Evolutionary conservation across 2,113 vertebrate species (phyloP), one percentile per base, ranked within the genome.

Genomic region (Spilogale gracilis): DNA sequence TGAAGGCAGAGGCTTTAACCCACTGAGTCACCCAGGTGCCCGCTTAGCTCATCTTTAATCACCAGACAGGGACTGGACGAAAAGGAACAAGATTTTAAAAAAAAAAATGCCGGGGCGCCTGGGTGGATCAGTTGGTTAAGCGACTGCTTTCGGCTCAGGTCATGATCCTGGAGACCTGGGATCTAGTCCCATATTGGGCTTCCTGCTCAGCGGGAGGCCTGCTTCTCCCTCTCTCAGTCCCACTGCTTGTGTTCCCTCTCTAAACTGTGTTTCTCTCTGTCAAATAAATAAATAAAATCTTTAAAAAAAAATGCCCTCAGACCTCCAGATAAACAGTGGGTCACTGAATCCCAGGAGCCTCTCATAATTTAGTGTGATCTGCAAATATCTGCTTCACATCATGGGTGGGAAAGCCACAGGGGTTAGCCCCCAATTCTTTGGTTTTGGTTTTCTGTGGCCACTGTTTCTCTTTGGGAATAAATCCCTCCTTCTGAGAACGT

Each of bases 381-480:
- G 9, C 38, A 82, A 82, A 69, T 4, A 91, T 18, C 73, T 69
- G 20, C 58, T 56, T 76, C 79, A 2, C 56, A 10, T 14, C 56
- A 8, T 63, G 61, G 27, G 20, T 60, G 52, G 54, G 91, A 87
- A 74, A 48, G 18, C 6, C 25, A n/a, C 0, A 2, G 3, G 43
- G 23, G n/a, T 67, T 58, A 78, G 14, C 73, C 20, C 32, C 27
- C 81, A 63, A 0, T 7, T 45, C 38, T 78, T 60, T 32, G 21
- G 9, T 45, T 65, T 50, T 21, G 74, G 20, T 54, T 58, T 91
- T 82, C 32, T 74, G 50, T 74, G 82, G 27, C 18, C 63, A 93
- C 69, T 87, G 1, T 69, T 95, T 80, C 87, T 79, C 94, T 89
- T 88, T 83, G 38, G 56, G 30, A 97, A 9, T 27, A 81, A 71